Conservation (phyloP, 2,888 invertebrate genomes). For the Pherbina coryleti region DNA sequence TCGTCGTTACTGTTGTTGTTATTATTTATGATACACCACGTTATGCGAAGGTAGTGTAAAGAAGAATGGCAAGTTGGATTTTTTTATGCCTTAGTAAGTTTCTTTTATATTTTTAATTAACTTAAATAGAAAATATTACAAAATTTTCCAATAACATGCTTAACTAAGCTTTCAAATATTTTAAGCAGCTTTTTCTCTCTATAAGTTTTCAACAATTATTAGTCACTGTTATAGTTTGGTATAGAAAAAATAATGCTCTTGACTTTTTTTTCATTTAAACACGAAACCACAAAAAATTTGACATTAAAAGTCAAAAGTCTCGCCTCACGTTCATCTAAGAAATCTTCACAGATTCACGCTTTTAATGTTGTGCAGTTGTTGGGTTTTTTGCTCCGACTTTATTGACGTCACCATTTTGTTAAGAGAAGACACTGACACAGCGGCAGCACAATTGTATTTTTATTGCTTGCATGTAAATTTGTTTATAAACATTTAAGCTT, state of each 20-base stretch:
- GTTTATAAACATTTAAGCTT: neutral
- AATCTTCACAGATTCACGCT: constrained; percentile 18
- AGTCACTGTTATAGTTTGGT: too few relatives aligned
- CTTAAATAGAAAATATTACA: too few relatives aligned
- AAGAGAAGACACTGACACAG: neutral
- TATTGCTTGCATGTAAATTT: neutral
- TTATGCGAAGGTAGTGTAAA: neutral
- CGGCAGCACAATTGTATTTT: neutral
- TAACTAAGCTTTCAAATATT: too few relatives aligned
- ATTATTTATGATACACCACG: neutral
- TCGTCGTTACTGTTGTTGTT: constrained; percentile 21
- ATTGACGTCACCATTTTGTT: constrained; percentile 32
- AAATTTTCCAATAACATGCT: too few relatives aligned
- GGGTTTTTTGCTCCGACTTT: neutral
- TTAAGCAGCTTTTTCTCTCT: too few relatives aligned
- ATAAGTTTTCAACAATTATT: too few relatives aligned
- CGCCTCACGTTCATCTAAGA: neutral
- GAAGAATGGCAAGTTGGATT: neutral
- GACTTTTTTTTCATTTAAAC: neutral
- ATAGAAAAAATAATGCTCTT: neutral
- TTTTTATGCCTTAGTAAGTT: neutral
- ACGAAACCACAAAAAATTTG: constrained; percentile 10
- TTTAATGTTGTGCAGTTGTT: neutral
- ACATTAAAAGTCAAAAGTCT: constrained; percentile 44
- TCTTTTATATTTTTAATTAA: too few relatives aligned